A percentile compares a stretch with the other conserved stretches of the same genome.
Evolutionary conservation across 2,888 invertebrate species (phyloP).

Genomic region (Pyrgus malvae): DNA sequence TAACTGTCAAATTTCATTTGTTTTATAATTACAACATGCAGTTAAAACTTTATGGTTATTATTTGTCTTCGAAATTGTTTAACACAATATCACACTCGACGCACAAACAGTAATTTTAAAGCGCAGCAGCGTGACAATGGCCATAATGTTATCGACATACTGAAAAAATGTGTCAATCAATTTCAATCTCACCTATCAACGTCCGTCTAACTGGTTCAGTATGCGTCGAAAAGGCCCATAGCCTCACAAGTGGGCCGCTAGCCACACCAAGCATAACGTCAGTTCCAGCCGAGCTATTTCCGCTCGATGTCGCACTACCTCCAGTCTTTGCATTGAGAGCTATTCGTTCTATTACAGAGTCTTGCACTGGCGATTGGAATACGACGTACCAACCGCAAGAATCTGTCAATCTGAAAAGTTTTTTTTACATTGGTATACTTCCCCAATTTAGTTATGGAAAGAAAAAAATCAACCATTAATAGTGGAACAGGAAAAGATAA

Average conservation of each 20-base stretch:
- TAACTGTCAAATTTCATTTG: no score
- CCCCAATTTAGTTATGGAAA: not conserved
- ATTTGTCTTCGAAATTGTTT: no score
- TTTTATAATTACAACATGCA: no score
- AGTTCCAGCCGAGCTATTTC: constrained; percentile 59
- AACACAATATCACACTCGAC: no score
- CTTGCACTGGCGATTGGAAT: constrained; percentile 96
- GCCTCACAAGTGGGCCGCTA: constrained; percentile 68
- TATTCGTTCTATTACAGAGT: constrained; percentile 93
- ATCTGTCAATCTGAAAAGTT: constrained; percentile 89
- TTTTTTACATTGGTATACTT: no score
- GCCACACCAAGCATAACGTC: constrained; percentile 77
- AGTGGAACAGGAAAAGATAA: no score
- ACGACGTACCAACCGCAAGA: constrained; percentile 98
- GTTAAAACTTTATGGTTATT: no score
- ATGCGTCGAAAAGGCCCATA: constrained; percentile 77
- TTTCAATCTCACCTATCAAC: constrained; percentile 59
- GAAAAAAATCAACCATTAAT: no score
- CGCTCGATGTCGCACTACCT: constrained; percentile 59
- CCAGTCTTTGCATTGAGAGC: constrained; percentile 90
- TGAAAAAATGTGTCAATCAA: no score
- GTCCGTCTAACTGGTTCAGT: constrained; percentile 75
- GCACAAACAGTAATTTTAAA: no score
- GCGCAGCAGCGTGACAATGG: no score
- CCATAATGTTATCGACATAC: no score